Conservation (phyloP, 2,113 vertebrate species). For the Alectura lathami region DNA sequence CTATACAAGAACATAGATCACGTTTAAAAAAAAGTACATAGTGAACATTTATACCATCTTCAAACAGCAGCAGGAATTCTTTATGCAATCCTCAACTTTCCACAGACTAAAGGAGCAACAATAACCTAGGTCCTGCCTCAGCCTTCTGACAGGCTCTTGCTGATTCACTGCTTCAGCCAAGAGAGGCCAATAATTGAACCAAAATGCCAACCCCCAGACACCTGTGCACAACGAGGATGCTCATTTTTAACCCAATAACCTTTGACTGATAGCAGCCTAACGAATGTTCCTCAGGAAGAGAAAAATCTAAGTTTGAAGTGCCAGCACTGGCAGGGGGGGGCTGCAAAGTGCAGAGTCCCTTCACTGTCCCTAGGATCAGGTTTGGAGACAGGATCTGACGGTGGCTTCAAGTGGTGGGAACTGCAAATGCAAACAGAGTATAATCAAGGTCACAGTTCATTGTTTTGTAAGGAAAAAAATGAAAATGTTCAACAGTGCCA, state of each 20-base stretch:
- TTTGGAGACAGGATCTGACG: neutral
- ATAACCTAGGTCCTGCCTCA: neutral
- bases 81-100: neutral
- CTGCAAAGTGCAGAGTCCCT: neutral
- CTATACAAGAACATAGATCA: neutral
- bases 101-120: neutral
- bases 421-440: neutral
- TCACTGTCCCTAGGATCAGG: neutral
- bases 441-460: neutral
- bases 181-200: neutral
- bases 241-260: neutral
- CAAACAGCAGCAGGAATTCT: neutral
- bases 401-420: neutral
- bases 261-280: neutral
- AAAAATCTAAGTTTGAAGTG: neutral
- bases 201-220: neutral
- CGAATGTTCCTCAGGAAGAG: neutral
- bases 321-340: neutral
- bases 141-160: neutral
- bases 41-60: neutral
- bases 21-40: neutral
- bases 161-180: neutral
- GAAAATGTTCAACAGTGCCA: neutral
- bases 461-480: neutral
- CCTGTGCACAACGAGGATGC: neutral